Percentiles rank a stretch among this genome's conserved stretches.
Conservation (phyloP, 2,797 vertebrate species). For the Sebastes oblongus region DNA sequence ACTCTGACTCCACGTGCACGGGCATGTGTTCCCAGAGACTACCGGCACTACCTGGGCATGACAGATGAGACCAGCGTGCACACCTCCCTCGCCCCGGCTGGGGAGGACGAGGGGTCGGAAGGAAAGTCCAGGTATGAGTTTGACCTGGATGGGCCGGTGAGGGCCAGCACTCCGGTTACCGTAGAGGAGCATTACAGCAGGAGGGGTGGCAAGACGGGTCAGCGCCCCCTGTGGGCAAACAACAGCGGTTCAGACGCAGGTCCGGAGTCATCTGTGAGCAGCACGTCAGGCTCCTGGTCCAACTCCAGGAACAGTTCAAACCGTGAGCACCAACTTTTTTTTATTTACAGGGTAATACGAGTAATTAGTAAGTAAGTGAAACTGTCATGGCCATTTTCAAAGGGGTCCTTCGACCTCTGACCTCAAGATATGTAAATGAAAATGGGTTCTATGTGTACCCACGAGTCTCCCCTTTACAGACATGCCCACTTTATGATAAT, state of each 20-base stretch:
- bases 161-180: conserved; percentile 68
- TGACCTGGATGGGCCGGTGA: conserved; percentile 49
- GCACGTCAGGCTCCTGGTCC: conserved; percentile 66
- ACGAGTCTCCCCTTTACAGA: no score
- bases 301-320: conserved; percentile 63
- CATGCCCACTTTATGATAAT: no score
- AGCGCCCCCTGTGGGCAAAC: conserved; percentile 45
- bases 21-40: conserved; percentile 77
- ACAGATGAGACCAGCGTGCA: conserved; percentile 57
- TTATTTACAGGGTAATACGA: not conserved
- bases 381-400: no score
- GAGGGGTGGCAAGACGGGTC: conserved; percentile 53
- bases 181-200: conserved; percentile 62
- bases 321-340: conserved; percentile 64
- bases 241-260: conserved; percentile 67
- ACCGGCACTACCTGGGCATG: conserved; percentile 81
- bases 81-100: conserved; percentile 36
- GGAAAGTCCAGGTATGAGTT: conserved; percentile 26
- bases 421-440: no score
- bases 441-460: no score
- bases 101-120: conserved; percentile 33
- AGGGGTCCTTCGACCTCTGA: no score
- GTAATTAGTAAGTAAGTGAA: not conserved
- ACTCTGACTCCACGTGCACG: conserved; percentile 67
- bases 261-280: conserved; percentile 68